Conservation (phyloP, 2,888 invertebrate genomes). For the Agonopterix subpropinquella region DNA sequence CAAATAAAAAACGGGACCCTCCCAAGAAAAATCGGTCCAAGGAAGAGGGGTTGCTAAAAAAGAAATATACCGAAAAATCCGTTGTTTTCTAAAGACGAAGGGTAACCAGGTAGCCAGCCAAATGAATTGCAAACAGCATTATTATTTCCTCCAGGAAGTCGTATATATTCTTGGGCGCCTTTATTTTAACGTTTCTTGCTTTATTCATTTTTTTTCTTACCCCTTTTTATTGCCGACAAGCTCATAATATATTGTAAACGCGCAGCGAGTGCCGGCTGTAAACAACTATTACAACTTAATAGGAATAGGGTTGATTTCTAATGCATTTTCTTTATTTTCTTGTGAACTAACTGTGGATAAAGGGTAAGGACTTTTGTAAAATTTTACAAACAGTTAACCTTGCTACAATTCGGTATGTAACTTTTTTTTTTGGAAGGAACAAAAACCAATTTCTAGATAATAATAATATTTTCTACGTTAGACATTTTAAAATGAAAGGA, state of each 20-base stretch:
- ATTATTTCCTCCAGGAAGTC: constrained; percentile 76
- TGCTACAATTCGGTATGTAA: too few species aligned
- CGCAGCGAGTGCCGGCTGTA: constrained; percentile 64
- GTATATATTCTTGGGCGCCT: constrained; percentile 71
- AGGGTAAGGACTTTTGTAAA: too few species aligned
- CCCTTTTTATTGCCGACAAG: constrained; percentile 72
- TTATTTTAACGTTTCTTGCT: constrained; percentile 71
- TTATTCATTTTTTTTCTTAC: constrained; percentile 67
- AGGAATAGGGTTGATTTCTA: constrained; percentile 36
- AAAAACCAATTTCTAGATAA: too few species aligned
- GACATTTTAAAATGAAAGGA: too few species aligned
- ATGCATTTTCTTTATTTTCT: constrained; percentile 14
- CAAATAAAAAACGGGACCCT: constrained; percentile 61
- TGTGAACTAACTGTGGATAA: background rate
- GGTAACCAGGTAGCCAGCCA: constrained; percentile 71
- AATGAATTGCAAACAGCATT: constrained; percentile 78
- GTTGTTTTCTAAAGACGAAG: constrained; percentile 64
- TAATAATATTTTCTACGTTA: too few species aligned
- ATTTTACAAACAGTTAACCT: too few species aligned
- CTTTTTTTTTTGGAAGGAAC: too few species aligned
- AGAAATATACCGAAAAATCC: constrained; percentile 40
- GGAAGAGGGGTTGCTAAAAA: constrained; percentile 35
- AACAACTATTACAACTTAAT: constrained; percentile 73
- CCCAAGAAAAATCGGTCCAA: constrained; percentile 54
- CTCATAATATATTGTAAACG: constrained; percentile 73